These are phyloP conservation scores for Rhipidura dahli DNA, from an alignment of 2,113 vertebrate genomes.

Conservation along the genomic window DNA sequence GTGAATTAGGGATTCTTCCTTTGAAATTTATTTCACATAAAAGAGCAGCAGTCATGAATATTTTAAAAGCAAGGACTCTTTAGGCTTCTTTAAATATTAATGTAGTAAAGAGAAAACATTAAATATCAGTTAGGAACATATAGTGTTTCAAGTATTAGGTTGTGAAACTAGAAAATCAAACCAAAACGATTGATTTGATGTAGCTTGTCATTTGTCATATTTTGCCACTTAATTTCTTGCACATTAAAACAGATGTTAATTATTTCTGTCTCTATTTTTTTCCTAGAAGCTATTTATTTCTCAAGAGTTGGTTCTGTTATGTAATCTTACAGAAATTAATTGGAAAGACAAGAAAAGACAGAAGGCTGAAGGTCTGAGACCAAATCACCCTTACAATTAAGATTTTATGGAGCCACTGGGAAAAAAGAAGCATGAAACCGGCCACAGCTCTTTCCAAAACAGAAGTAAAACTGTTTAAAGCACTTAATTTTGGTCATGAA, in stretches of 20 bases:
- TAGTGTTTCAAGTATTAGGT: neutral
- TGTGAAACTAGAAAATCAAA: neutral
- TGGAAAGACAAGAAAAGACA: neutral
- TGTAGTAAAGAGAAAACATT: conserved; percentile 26
- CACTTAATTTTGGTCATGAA: neutral
- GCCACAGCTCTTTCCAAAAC: neutral
- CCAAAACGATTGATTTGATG: neutral
- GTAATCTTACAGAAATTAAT: neutral
- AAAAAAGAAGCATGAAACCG: neutral
- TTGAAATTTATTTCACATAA: conserved; percentile 49
- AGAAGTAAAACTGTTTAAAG: neutral
- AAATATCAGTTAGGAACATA: conserved; percentile 2
- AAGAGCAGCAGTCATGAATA: conserved; percentile 41
- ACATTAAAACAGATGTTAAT: neutral
- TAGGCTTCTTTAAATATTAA: conserved; percentile 59
- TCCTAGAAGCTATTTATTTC: neutral
- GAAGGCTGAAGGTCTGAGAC: neutral
- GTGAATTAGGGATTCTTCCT: conserved; percentile 17
- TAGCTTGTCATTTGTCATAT: neutral
- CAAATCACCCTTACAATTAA: neutral
- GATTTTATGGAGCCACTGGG: neutral
- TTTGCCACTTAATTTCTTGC: neutral
- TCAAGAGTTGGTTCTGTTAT: neutral
- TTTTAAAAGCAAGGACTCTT: conserved; percentile 46
- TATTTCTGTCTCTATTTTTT: neutral